Evolutionary conservation across 2,797 vertebrate species (phyloP), one percentile per base, ranked within the genome.

Genomic region (Betta splendens): DNA sequence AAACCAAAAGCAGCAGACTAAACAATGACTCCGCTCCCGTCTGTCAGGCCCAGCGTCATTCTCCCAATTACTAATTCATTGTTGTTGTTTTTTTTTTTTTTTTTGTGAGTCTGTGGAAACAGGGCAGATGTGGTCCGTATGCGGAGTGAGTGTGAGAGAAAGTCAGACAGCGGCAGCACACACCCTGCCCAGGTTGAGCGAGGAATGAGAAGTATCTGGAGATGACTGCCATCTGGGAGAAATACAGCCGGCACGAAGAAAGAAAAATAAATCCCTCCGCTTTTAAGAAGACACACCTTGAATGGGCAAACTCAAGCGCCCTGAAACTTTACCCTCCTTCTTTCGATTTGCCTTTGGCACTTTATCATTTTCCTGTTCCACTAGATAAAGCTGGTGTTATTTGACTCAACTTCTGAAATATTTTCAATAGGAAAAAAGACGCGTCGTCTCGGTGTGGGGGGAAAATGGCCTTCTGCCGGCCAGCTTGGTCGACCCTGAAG

Each of bases 161-260:
- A 77, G 62, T 75, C 65, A 80, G 73, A 68, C 77, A 63, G 69
- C 61, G 60, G 63, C 72, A 79, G 80, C 79, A 86, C 82, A 88
- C 87, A 87, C 89, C 86, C 88, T 84, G 77, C 86, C 84, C 82
- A 90, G 89, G 89, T 89, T 87, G 83, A 76, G 76, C 72, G 70
- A 89, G 83, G 87, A 93, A 91, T 90, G 85, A 92, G 82, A 90
- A 87, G 79, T 87, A 91, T 90, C 85, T 91, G 80, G 84, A 88
- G 88, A 89, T 86, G 89, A 91, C 87, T 86, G 88, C 85, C 90
- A 89, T 89, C 86, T 90, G 88, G 86, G 83, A 87, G 85, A 89
- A 81, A 68, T 72, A 77, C 71, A 79, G 77, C 73, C 77, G 75
- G 86, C 77, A 84, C 83, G 85, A 87, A 89, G 79, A 82, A 90